A percentile compares a stretch with the other conserved stretches of the same genome.
These are phyloP conservation scores for Hippocampus barbouri DNA, from an alignment of 2,113 vertebrate species.

Conservation along the genomic window DNA sequence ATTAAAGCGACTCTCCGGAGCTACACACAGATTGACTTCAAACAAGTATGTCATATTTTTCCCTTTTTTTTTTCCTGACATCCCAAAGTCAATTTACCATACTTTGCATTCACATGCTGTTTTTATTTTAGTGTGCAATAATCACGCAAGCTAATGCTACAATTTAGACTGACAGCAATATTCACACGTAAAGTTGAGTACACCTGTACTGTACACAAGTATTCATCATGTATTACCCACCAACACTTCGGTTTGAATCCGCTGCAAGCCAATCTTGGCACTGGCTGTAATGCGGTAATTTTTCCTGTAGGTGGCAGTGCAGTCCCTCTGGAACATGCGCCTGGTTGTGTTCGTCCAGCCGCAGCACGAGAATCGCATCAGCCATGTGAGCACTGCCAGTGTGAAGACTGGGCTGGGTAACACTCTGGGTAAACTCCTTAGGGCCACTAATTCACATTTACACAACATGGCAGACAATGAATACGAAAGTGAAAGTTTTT, in stretches of 20 bases:
- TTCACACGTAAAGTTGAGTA: too few species aligned
- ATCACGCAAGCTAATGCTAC: not conserved
- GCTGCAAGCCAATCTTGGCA: not conserved
- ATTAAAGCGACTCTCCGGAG: conserved; percentile 73
- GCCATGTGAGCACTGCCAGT: conserved; percentile 78
- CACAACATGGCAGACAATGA: not conserved
- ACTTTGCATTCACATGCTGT: not conserved
- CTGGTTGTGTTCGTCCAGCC: conserved; percentile 82
- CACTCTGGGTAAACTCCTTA: conserved; percentile 71
- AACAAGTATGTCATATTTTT: conserved; percentile 65
- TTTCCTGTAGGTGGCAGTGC: conserved; percentile 78
- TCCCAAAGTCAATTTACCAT: not conserved
- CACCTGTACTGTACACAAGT: too few species aligned
- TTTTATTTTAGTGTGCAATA: not conserved
- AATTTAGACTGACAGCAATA: too few species aligned
- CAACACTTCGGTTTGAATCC: not conserved
- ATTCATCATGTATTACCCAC: too few species aligned
- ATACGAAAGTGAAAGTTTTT: conserved; percentile 6
- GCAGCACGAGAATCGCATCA: conserved; percentile 76
- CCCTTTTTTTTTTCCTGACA: not conserved
- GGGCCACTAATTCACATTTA: not conserved
- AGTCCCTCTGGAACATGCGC: conserved; percentile 86
- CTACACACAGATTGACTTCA: conserved; percentile 77
- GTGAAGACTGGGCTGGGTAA: conserved; percentile 86
- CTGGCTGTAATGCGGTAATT: conserved; percentile 18